phyloP scores from a whole-genome alignment of 2,113 vertebrate species.

The Mungos mungo region DNA sequence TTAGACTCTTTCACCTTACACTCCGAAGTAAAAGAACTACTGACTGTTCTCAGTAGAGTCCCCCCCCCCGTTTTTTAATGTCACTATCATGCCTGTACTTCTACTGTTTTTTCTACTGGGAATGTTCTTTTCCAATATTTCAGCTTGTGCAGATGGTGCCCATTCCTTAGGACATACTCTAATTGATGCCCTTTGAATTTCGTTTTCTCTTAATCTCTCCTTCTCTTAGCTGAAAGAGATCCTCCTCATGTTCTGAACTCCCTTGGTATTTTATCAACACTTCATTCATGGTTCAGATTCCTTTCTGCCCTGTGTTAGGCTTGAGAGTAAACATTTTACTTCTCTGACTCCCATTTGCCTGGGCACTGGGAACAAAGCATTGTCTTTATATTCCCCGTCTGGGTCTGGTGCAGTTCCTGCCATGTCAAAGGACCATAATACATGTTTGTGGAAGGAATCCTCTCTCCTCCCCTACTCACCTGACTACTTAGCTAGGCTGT shows the following conservation, averaged over 20 bases:
- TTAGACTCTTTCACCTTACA: not conserved
- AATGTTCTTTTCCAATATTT: not conserved
- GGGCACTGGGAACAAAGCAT: not conserved
- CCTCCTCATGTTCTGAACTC: not conserved
- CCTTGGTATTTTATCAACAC: not conserved
- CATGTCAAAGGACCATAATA: not conserved
- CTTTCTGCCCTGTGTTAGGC: not conserved
- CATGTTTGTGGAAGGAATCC: not conserved
- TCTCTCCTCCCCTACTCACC: not conserved
- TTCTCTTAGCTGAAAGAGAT: not conserved
- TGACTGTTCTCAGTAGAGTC: not conserved
- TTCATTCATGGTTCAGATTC: not conserved
- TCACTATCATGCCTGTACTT: not conserved
- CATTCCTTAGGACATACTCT: not conserved
- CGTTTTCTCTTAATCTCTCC: not conserved
- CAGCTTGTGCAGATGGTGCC: not conserved
- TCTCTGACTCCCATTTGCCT: not conserved
- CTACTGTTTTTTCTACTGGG: not conserved
- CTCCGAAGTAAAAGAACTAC: not conserved
- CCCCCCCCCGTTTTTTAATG: not conserved
- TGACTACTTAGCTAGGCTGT: not conserved
- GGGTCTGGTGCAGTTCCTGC: not conserved
- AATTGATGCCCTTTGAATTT: not conserved
- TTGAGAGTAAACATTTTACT: not conserved
- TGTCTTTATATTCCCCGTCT: not conserved